A percentile compares a stretch with the other conserved stretches of the same genome.
phyloP scores from a whole-genome alignment of 1,140 invertebrate species.

The Metopolophium dirhodum region DNA sequence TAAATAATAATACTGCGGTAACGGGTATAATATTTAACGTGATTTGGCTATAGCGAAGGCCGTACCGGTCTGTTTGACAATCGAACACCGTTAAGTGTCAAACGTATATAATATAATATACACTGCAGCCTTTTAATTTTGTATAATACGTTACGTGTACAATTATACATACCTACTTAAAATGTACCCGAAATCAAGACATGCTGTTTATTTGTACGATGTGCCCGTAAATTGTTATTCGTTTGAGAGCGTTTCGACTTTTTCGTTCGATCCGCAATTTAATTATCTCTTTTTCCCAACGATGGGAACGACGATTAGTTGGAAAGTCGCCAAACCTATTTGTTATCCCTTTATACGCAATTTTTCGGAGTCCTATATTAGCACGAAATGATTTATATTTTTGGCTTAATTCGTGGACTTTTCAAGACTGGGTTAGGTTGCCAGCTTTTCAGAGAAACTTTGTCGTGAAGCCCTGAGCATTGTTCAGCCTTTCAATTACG shows the following conservation, averaged over 20 bases:
- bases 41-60: not conserved
- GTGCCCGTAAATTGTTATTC: not conserved
- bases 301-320: not conserved
- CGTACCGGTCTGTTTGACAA: not conserved
- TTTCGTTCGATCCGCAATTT: not conserved
- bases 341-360: not conserved
- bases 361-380: not conserved
- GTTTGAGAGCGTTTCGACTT: not conserved
- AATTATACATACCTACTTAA: not conserved
- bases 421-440: not conserved
- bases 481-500: not conserved
- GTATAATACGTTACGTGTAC: no score
- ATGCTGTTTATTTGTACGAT: not conserved
- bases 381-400: not conserved
- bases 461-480: not conserved
- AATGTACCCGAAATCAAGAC: not conserved
- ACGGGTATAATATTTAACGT: not conserved
- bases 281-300: not conserved
- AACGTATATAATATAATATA: not conserved
- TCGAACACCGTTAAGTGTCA: not conserved
- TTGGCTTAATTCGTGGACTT: slow-evolving; percentile 20
- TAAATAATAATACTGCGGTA: not conserved
- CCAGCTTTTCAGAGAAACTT: slow-evolving; percentile 1
- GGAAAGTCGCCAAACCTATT: slow-evolving; percentile 26
- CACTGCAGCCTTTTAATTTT: no score